phyloP scores from a whole-genome alignment of 2,113 vertebrate genomes.

The Tenrec ecaudatus region DNA sequence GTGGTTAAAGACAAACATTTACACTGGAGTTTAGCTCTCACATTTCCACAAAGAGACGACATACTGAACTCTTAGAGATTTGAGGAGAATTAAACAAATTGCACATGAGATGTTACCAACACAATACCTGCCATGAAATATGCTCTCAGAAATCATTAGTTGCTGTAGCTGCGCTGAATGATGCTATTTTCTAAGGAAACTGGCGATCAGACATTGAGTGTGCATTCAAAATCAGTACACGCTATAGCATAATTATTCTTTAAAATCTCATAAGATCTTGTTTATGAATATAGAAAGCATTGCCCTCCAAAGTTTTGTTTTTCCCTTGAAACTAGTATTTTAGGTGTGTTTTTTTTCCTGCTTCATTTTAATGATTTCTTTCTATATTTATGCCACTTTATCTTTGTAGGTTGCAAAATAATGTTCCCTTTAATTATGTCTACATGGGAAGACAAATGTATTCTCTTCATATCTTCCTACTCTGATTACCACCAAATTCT shows the following conservation, averaged over 20 bases:
- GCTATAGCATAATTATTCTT: not conserved
- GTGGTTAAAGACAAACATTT: conserved; percentile 16
- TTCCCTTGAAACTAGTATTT: conserved; percentile 19
- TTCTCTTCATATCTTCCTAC: not conserved
- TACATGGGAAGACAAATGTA: not conserved
- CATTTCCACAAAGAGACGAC: not conserved
- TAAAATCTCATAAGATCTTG: conserved; percentile 10
- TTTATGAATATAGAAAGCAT: not conserved
- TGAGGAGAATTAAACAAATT: conserved; percentile 35
- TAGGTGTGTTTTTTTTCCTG: not conserved
- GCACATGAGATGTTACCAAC: not conserved
- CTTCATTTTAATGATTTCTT: not conserved
- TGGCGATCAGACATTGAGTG: not conserved
- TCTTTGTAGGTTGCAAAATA: not conserved
- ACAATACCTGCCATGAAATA: not conserved
- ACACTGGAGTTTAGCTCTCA: not conserved
- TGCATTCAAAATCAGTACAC: conserved; percentile 16
- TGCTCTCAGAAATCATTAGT: not conserved
- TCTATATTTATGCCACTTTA: conserved; percentile 16
- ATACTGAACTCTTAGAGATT: not conserved
- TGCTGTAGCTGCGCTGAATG: not conserved
- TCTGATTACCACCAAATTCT: conserved; percentile 18
- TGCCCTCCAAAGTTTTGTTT: not conserved
- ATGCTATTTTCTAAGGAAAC: not conserved
- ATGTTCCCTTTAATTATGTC: not conserved